Conservation (phyloP, 2,113 vertebrate species). For the Albula goreensis region DNA sequence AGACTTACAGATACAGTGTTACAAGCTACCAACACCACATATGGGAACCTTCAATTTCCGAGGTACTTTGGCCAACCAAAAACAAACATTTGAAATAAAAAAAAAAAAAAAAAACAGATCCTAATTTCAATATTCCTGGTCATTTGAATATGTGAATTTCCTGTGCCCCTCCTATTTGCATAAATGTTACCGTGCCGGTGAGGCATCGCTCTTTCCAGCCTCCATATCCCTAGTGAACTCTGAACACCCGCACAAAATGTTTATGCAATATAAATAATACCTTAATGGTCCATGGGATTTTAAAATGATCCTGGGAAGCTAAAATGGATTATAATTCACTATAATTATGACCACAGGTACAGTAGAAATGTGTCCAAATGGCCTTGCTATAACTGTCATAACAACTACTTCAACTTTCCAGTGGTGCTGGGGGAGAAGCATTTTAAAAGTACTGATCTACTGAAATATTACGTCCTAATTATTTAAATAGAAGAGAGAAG, state of each 20-base stretch:
- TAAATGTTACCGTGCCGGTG: not conserved
- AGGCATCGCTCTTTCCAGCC: not conserved
- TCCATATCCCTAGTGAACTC: not conserved
- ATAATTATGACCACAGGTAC: not conserved
- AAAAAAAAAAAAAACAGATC: not conserved
- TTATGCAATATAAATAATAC: not conserved
- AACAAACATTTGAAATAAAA: not conserved
- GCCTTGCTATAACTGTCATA: not conserved
- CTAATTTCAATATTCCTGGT: not conserved
- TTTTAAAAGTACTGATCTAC: not conserved
- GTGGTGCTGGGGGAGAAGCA: not conserved
- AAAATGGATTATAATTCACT: conserved; percentile 5
- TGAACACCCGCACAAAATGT: not conserved
- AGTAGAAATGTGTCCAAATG: not conserved
- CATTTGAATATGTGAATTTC: conserved; percentile 1
- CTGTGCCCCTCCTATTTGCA: not conserved
- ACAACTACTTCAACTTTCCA: not conserved
- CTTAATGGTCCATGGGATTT: conserved; percentile 7
- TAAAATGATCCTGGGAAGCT: not conserved
- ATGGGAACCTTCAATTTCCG: not conserved
- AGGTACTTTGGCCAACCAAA: not conserved
- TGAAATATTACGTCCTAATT: not conserved
- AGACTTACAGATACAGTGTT: not conserved
- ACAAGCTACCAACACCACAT: not conserved
- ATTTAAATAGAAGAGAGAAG: not conserved